Evolutionary conservation across 2,113 vertebrate species (phyloP).

Genomic region (Gnathonemus longibarbis): DNA sequence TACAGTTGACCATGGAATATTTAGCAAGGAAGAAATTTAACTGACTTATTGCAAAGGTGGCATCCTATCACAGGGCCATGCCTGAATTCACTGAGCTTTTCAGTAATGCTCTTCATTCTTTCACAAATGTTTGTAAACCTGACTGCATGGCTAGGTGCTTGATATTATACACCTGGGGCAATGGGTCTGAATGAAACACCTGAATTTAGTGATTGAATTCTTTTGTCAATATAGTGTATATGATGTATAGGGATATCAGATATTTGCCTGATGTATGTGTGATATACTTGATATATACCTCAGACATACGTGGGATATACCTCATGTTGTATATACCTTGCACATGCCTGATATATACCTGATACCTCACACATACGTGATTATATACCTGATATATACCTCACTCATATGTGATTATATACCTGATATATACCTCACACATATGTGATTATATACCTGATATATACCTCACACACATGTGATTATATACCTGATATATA

Average conservation of each 20-base stretch:
- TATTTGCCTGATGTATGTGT: not conserved
- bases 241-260: not conserved
- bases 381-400: not conserved
- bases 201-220: not conserved
- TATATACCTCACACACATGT: not conserved
- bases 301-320: no score
- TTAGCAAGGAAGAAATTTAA: not conserved
- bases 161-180: not conserved
- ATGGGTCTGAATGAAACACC: not conserved
- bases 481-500: not conserved
- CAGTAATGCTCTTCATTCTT: not conserved
- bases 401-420: not conserved
- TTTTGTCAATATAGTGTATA: not conserved
- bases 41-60: not conserved
- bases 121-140: not conserved
- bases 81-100: not conserved
- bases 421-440: not conserved
- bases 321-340: not conserved
- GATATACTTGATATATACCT: not conserved
- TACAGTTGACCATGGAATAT: not conserved
- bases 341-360: no score
- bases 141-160: not conserved
- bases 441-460: not conserved
- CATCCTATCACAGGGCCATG: not conserved
- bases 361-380: not conserved